Base-by-base conservation (phyloP, 2,113 vertebrate species). In the Microtus richardsoni region DNA sequence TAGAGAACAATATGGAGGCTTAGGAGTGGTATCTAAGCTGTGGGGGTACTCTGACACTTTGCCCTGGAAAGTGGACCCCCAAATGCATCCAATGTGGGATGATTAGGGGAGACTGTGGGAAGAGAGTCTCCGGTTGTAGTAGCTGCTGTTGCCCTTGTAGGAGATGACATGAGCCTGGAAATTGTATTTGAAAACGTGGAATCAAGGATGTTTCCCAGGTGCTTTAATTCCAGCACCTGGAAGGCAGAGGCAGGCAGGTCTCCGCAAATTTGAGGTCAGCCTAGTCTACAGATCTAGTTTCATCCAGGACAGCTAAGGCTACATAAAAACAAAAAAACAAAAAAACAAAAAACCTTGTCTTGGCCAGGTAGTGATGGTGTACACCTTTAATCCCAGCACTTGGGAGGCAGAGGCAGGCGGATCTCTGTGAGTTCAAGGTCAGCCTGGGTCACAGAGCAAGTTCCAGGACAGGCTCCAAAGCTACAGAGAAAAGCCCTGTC, bases 141-240 rank as follows among this genome's bases (percentile, higher is more conserved):
- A n/a, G 24, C 39, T 30, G 7, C 28, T 24, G 7, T 9, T 74
- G 30, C 70, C 62, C 41, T 2, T 3, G 6, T 4, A 22, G 80
- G 13, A 78, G 62, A n/a, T 1, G 9, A 84, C 2, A 0, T 47
- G 36, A 54, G 30, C 36, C 89, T 75, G 9, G n/a, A 84, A 66
- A 88, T 8, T 54, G 26, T 58, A 74, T 80, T 95, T 84, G 83
- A 74, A 85, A 94, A 75, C 8, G 10, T 71, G 30, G 71, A 80
- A 66, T 54, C 21, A 33, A 75, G 36, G 17, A 36, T 21, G 47
- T 10, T 1, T 49, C 47, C 47, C 47, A 49, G 47, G 47, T 49
- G 47, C 47, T 71, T n/a, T 71, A 71, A 71, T n/a, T n/a, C 17
- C 70, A n/a, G 7, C 36, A 71, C 17, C 17, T 3, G 13, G 70